Evolutionary conservation across 2,797 vertebrate species (phyloP), one percentile per base, ranked within the genome.

Genomic region (Malacoraja senta): DNA sequence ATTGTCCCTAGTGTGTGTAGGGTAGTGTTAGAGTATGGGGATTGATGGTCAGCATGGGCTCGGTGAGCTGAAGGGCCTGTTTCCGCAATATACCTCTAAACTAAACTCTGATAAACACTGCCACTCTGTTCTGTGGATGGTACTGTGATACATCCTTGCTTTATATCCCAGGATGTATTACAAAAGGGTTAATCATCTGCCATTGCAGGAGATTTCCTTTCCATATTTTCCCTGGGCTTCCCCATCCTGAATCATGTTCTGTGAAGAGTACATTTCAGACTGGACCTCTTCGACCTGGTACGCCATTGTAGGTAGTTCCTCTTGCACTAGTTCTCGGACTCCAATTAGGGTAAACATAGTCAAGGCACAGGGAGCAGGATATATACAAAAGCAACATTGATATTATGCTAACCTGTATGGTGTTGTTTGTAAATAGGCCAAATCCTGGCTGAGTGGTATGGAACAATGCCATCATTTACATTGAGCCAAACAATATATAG

Each of bases 391-490:
- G 21, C 8, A 68, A 9, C 8, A 9, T 21, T 35, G 7, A 32
- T 65, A 68, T 8, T 65, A 21, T 88, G 63, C 63, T 88, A 68
- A 9, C 17, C 17, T 65, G n/a, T 88, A 9, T 32, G 35, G n/a
- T 68, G n/a, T n/a, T 88, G 61, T 35, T 88, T 88, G 9, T 21
- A 88, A 68, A 35, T 68, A 88, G n/a, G 17, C 8, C 29, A 9
- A 7, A 32, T 88, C 63, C 10, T 88, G 8, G 63, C n/a, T 35
- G 63, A 68, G n/a, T 88, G n/a, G 61, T 8, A 88, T 65, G 32
- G 84, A 88, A 65, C n/a, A 32, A n/a, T 88, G 29, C 29, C 58
- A 86, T 86, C 83, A 88, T 68, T 88, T 19, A n/a, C 63, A 88
- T 38, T 65, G 7, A 65, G 32, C 32, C 29, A 88, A 88, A 88